Evolutionary conservation across 92 coral and sea anemone genomes (phyloP), one percentile per base, ranked within the genome.

Genomic region (Siderastrea siderea): DNA sequence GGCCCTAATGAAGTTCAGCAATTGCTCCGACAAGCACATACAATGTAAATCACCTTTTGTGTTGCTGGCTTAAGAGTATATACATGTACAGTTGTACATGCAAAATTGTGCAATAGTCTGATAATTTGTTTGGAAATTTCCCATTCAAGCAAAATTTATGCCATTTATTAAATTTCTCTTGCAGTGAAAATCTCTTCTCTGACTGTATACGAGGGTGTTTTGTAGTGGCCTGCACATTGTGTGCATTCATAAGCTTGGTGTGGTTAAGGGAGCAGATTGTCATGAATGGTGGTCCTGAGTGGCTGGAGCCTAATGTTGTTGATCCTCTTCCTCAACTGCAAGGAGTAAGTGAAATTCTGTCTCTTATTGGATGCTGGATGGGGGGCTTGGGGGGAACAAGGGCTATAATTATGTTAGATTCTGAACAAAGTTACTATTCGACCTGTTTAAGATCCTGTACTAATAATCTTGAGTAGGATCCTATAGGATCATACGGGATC

Each of bases 171-270:
- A 10, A 0, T 26, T 76, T 78, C 70, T 85, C 17, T 75, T 89
- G 19, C 88, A 95, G 99, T 38, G 99, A 97, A 80, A 95, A 97
- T 88, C 78, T 97, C 55, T 86, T 95, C 54, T 79, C 96, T 66
- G 99, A 97, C 91, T 97, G 99, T 85, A 86, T 97, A 80, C 93
- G 95, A 85, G 99, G 99, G 16, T 95, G 99, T 90, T 97, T 97
- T 94, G 99, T 97, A n/a, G 99, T 97, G 75, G 99, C 99, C n/a
- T 97, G 99, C 88, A 97, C 99, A 17, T 81, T 97, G 65, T 97
- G 99, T 89, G 99, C 99, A 7, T 97, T 97, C 81, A 95, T 97
- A 75, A 97, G 99, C 89, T 90, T 97, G 52, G 99, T 97, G 54
- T 97, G 99, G 99, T 86, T 97, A 15, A 87, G 99, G 66, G 99